Percentiles rank a stretch among this genome's conserved stretches.
Conservation (phyloP, 1,140 invertebrate species). For the Megathymus violae region DNA sequence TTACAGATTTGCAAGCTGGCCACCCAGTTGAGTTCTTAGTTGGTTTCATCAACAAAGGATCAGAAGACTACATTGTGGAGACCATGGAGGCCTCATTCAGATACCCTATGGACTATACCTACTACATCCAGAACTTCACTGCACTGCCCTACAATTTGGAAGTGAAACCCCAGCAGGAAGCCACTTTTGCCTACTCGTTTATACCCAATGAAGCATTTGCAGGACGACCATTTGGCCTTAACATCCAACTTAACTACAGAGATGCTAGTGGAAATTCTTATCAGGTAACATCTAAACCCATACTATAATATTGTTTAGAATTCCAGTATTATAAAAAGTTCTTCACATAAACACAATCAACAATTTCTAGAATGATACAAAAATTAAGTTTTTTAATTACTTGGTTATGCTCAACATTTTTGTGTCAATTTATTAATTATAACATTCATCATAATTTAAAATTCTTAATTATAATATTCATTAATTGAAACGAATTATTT, state of each 20-base stretch:
- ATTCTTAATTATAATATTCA: no score
- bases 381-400: no score
- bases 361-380: no score
- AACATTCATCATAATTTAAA: no score
- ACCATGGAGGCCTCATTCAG: conserved; percentile 98
- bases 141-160: conserved; percentile 94
- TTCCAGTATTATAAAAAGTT: no score
- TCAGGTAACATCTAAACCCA: conserved; percentile 83
- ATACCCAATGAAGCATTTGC: conserved; percentile 97
- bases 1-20: conserved; percentile 95
- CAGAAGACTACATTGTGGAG: conserved; percentile 95
- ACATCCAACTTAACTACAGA: conserved; percentile 96
- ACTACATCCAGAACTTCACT: conserved; percentile 99
- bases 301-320: no score
- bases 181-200: conserved; percentile 97
- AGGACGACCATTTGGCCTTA: conserved; percentile 97
- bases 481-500: no score
- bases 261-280: conserved; percentile 88
- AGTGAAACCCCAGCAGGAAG: conserved; percentile 96
- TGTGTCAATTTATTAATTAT: no score
- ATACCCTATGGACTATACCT: conserved; percentile 99
- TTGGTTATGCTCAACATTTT: no score
- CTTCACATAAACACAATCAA: no score
- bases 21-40: conserved; percentile 97
- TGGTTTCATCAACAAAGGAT: conserved; percentile 97